Evolutionary conservation across 2,888 invertebrate genomes (phyloP).

Genomic region (Tanaodytes sp.): DNA sequence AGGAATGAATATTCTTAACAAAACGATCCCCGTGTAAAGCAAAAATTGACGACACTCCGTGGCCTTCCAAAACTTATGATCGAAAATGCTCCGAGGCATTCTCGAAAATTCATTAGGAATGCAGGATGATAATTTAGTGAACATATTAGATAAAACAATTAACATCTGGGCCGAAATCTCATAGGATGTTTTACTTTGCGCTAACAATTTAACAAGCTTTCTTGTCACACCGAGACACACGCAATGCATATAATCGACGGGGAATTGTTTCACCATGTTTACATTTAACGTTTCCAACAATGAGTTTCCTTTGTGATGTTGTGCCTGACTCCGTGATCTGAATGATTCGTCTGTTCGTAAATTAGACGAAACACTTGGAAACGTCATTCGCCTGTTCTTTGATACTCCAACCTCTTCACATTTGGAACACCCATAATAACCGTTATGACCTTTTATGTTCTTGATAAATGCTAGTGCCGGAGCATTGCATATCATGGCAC

Average conservation of each 20-base stretch:
- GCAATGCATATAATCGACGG: no score
- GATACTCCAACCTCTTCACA: background rate
- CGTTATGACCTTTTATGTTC: background rate
- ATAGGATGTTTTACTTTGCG: background rate
- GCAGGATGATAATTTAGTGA: no score
- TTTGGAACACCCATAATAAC: no score
- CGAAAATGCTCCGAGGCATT: slow-evolving; percentile 13
- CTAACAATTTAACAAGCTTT: background rate
- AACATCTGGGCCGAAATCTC: background rate
- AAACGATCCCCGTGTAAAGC: slow-evolving; percentile 10
- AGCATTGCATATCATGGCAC: background rate
- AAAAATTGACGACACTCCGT: slow-evolving; percentile 19
- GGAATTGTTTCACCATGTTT: no score
- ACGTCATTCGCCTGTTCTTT: background rate
- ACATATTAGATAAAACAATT: background rate
- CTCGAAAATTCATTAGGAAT: no score
- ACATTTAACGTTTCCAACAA: background rate
- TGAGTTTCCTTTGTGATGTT: background rate
- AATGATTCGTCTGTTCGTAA: background rate
- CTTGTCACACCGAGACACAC: background rate
- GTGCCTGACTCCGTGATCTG: background rate
- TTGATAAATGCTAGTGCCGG: background rate
- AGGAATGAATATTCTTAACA: slow-evolving; percentile 7
- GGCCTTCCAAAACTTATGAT: slow-evolving; percentile 16
- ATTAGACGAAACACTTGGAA: background rate